These are phyloP conservation scores for Drymodes brunneopygia DNA, from an alignment of 2,113 vertebrate species.

Conservation along the genomic window DNA sequence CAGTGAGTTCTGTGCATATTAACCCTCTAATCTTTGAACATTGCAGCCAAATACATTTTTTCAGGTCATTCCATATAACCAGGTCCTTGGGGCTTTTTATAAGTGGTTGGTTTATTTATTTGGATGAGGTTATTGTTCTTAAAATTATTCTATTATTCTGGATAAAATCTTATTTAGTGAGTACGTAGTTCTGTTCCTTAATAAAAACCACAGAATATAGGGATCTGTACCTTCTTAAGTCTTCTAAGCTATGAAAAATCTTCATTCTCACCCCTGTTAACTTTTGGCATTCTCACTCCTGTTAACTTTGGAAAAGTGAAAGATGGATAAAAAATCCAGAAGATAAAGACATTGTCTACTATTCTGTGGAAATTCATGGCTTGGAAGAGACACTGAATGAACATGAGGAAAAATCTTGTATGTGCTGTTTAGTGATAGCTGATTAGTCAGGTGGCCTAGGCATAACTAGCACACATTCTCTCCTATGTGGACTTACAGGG, in stretches of 20 bases:
- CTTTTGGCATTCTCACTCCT: neutral
- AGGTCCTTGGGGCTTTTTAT: neutral
- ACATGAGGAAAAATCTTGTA: neutral
- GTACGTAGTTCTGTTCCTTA: neutral
- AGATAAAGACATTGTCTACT: neutral
- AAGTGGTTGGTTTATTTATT: neutral
- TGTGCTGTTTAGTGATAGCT: neutral
- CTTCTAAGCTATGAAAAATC: neutral
- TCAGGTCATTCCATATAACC: neutral
- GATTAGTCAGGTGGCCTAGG: neutral
- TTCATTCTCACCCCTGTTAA: neutral
- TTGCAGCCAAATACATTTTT: neutral
- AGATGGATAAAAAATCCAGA: neutral
- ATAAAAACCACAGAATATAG: neutral
- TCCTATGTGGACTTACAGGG: rapidly evolving
- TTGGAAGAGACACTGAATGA: neutral
- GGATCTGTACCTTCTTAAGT: neutral
- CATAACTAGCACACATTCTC: neutral
- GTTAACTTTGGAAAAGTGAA: neutral
- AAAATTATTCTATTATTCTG: neutral
- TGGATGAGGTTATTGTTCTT: neutral
- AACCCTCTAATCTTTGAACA: neutral
- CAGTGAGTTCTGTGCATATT: neutral
- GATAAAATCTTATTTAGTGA: neutral
- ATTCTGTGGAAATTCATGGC: neutral